Conservation (phyloP, 92 coral and sea anemone genomes). For the Desmophyllum pertusum region DNA sequence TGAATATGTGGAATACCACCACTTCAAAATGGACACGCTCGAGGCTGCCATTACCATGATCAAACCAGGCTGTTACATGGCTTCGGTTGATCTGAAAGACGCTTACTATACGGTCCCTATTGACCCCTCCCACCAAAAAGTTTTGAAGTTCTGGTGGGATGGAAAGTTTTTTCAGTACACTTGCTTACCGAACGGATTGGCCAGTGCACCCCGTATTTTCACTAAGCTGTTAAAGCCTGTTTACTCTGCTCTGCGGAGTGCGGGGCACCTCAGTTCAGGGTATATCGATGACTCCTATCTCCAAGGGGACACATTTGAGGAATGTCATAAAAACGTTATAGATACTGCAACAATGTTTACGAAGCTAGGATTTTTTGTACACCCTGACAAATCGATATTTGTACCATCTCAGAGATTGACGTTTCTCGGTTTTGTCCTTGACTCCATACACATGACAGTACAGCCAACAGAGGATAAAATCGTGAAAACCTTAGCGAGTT, state of each 20-base stretch:
- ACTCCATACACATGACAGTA: no score
- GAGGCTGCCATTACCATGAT: conserved; percentile 11
- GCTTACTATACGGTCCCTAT: conserved; percentile 28
- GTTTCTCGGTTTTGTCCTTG: no score
- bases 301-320: no score
- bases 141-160: conserved; percentile 32
- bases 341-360: no score
- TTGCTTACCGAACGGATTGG: conserved; percentile 44
- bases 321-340: no score
- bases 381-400: no score
- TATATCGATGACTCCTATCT: no score
- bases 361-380: no score
- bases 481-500: conserved; percentile 16
- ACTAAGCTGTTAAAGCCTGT: conserved; percentile 52
- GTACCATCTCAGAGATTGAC: conserved; percentile 49
- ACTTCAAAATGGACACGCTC: conserved; percentile 43
- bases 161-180: conserved; percentile 41
- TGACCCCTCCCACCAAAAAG: conserved; percentile 23
- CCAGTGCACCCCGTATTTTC: conserved; percentile 57
- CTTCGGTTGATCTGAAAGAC: conserved; percentile 28
- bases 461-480: conserved; percentile 54
- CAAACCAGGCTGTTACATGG: conserved; percentile 34
- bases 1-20: conserved; percentile 45
- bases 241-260: conserved; percentile 45
- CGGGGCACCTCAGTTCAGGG: no score